phyloP scores from a whole-genome alignment of 2,113 vertebrate species.

The Bolborhynchus lineola region DNA sequence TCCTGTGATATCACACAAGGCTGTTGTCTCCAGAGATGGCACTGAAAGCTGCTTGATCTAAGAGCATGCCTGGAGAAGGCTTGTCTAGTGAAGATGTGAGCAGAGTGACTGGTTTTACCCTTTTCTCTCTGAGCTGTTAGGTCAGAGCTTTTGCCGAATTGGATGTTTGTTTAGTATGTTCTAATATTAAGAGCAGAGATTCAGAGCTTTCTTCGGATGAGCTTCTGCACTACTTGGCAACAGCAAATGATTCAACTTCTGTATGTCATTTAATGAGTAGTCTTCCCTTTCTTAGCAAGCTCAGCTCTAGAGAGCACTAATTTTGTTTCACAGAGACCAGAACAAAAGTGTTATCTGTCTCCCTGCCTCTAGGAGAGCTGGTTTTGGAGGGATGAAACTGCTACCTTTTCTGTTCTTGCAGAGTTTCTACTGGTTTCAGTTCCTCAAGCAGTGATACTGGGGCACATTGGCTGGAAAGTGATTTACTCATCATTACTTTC shows the following conservation, averaged over 20 bases:
- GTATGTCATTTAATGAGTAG: background rate
- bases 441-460: background rate
- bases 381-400: background rate
- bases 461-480: background rate
- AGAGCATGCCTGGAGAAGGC: background rate
- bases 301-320: background rate
- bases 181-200: background rate
- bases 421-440: constrained; percentile 24
- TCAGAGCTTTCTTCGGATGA: background rate
- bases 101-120: background rate
- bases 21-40: background rate
- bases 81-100: background rate
- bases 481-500: constrained; percentile 39
- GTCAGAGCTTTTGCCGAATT: background rate
- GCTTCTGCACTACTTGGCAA: background rate
- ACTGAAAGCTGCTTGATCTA: background rate
- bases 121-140: background rate
- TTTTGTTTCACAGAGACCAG: background rate
- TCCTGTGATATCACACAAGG: background rate
- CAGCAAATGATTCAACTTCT: background rate
- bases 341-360: background rate
- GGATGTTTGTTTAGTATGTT: background rate
- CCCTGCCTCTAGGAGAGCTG: background rate
- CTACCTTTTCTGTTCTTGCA: background rate
- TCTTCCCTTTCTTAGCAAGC: background rate